A percentile compares a stretch with the other conserved stretches of the same genome.
These are phyloP conservation scores for Gastrophryne carolinensis DNA, from an alignment of 2,797 vertebrate genomes.

Conservation along the genomic window DNA sequence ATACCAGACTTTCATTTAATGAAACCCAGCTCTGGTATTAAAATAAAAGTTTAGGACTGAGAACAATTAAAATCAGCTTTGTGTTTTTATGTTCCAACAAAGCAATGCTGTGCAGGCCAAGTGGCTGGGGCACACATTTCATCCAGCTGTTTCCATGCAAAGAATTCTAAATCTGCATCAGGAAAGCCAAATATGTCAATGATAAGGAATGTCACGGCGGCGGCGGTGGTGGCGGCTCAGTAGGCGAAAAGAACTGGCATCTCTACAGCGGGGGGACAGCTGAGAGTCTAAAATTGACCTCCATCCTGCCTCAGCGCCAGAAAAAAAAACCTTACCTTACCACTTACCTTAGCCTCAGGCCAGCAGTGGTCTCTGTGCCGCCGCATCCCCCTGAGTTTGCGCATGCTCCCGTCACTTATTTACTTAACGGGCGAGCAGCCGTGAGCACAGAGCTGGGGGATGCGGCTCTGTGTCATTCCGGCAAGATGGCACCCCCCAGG, in stretches of 20 bases:
- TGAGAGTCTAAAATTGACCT: too few relatives aligned
- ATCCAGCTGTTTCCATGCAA: slow-evolving; percentile 20
- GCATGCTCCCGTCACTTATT: too few relatives aligned
- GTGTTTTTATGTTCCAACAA: background rate
- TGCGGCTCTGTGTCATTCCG: too few relatives aligned
- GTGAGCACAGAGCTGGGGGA: too few relatives aligned
- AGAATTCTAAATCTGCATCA: background rate
- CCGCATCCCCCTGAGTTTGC: too few relatives aligned
- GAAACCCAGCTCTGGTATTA: background rate
- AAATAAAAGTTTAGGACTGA: background rate
- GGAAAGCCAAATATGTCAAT: background rate
- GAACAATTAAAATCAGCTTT: background rate
- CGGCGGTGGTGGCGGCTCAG: too few relatives aligned
- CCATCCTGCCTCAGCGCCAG: too few relatives aligned
- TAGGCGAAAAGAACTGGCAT: background rate
- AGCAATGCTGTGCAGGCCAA: background rate
- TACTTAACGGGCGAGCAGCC: too few relatives aligned
- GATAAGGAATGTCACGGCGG: background rate
- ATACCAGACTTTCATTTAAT: background rate
- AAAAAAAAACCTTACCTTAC: too few relatives aligned
- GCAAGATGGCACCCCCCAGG: too few relatives aligned
- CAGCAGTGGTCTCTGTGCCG: too few relatives aligned
- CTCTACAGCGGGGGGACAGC: background rate
- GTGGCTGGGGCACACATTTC: background rate
- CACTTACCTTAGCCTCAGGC: too few relatives aligned